Base-by-base conservation (phyloP, 1,140 invertebrate genomes). In the Ditylenchus dipsaci region DNA sequence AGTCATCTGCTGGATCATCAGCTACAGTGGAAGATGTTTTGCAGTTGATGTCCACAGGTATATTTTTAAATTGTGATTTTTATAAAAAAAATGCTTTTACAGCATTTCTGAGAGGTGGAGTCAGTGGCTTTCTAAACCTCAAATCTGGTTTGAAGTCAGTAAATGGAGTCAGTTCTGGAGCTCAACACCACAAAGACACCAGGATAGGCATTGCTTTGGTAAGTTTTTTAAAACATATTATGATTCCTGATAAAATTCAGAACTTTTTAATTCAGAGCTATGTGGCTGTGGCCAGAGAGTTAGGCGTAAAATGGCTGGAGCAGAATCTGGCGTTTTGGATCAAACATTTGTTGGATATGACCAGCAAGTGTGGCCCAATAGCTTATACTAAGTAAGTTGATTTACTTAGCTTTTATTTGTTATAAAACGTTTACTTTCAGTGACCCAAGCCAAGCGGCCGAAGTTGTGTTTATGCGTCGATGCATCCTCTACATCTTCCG, bases 381-480 rank as follows among this genome's bases (percentile, higher is more conserved):
- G 73, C 76, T 11, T 76, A 69, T 67, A 75, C 76, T 13, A 80
- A 70, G 76, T 78, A 3, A 65, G 74, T 59, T 68, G 74, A 38
- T 38, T 5, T 38, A 11, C 15, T 63, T 13, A 53, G 11, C 19
- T 0, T 61, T 27, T 17, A 9, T 69, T 13, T n/a, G n/a, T 13
- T 13, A 3, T 19, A 21, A 15, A 43, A 61, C 42, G 19, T 75
- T 33, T 1, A 27, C 13, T 17, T 59, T 72, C 30, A 62, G 58
- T 5, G 61, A 65, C 42, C 23, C 42, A 1, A 61, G 17, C 15
- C 63, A 65, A 38, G 33, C 63, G 7, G 91, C 97, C 7, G 95
- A 98, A 85, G 93, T 93, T 33, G 93, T 98, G 1, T 96, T 96
- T 84, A 95, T 93, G 0, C 87, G 95, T 71, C 95, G 96, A 85